phyloP scores from a whole-genome alignment of 2,797 vertebrate genomes.

The Lates japonicus region DNA sequence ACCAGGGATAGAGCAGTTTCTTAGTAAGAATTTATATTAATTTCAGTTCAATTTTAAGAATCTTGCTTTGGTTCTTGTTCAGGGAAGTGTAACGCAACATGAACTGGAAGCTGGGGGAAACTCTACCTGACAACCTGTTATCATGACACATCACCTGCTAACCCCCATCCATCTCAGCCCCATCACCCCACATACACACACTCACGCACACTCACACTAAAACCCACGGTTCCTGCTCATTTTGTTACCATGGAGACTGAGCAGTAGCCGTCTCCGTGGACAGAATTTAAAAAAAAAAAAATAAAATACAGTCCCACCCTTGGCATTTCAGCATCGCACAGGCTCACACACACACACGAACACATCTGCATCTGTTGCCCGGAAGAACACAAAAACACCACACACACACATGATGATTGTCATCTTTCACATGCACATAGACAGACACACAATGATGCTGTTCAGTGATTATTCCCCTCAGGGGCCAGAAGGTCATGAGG shows the following conservation, averaged over 20 bases:
- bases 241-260: slow-evolving; percentile 74
- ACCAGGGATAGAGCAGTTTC: too few species aligned
- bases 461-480: slow-evolving; percentile 32
- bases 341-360: neutral
- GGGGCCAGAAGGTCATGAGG: slow-evolving; percentile 31
- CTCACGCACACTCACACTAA: slow-evolving; percentile 21
- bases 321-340: slow-evolving; percentile 43
- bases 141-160: slow-evolving; percentile 42
- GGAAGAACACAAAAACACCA: slow-evolving; percentile 23
- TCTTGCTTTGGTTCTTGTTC: neutral
- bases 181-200: slow-evolving; percentile 11
- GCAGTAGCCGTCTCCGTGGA: slow-evolving; percentile 62
- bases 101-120: neutral
- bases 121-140: slow-evolving; percentile 38
- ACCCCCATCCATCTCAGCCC: slow-evolving; percentile 20
- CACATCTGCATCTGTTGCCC: neutral
- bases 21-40: too few species aligned
- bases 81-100: neutral
- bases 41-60: slow-evolving; percentile 1
- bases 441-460: slow-evolving; percentile 25
- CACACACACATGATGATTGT: neutral
- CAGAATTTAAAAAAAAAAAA: slow-evolving; percentile 55
- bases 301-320: slow-evolving; percentile 35
- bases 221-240: slow-evolving; percentile 48
- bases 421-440: neutral